phyloP scores from a whole-genome alignment of 2,797 vertebrate species.

The Zenarchopterus dispar region DNA sequence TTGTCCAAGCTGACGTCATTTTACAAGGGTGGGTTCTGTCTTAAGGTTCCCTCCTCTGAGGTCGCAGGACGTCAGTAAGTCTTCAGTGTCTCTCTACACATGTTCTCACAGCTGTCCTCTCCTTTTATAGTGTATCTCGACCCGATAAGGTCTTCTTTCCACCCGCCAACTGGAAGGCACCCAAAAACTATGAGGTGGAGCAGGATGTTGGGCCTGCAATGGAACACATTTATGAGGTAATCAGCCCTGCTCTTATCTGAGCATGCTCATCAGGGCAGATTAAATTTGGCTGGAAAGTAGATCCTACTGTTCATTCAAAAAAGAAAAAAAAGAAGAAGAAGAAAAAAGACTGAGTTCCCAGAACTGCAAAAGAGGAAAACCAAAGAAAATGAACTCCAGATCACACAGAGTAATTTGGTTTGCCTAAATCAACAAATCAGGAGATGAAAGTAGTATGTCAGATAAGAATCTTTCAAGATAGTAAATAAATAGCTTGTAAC shows the following conservation, averaged over 20 bases:
- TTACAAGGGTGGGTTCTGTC: constrained; percentile 87
- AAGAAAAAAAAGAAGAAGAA: constrained; percentile 13
- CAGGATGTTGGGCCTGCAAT: constrained; percentile 87
- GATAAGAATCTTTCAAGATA: constrained; percentile 15
- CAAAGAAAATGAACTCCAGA: constrained; percentile 36
- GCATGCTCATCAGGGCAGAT: constrained; percentile 30
- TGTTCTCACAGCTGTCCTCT: constrained; percentile 39
- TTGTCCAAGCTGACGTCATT: constrained; percentile 86
- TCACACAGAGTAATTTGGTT: constrained; percentile 17
- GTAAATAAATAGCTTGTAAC: too few relatives aligned
- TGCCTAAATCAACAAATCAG: constrained; percentile 15
- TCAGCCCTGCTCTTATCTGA: constrained; percentile 27
- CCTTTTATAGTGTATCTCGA: constrained; percentile 85
- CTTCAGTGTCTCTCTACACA: constrained; percentile 8
- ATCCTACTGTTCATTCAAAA: constrained; percentile 33
- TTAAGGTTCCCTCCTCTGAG: constrained; percentile 46
- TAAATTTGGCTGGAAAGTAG: constrained; percentile 37
- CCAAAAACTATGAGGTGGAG: constrained; percentile 78
- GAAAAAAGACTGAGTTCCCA: constrained; percentile 8
- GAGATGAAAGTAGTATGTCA: constrained; percentile 22
- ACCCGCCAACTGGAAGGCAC: constrained; percentile 83
- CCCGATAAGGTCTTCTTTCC: constrained; percentile 90
- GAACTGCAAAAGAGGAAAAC: constrained; percentile 28
- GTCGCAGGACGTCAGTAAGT: constrained; percentile 33
- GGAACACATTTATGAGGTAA: constrained; percentile 92